Base-by-base conservation (phyloP, 2,797 vertebrate species). In the Onychomys torridus region DNA sequence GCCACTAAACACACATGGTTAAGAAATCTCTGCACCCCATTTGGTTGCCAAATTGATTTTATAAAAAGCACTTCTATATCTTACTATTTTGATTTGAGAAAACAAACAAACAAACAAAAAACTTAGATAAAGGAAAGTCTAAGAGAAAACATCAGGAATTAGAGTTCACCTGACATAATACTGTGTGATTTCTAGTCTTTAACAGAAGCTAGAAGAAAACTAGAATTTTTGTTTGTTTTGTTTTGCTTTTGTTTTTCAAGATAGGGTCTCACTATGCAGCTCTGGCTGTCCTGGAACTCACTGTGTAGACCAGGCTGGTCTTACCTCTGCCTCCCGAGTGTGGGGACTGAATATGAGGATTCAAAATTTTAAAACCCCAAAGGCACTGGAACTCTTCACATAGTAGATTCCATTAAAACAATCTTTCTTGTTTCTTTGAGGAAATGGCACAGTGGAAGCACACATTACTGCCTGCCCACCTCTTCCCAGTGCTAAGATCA, bases 81-180 rank as follows among this genome's bases (percentile, higher is more conserved):
- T 85, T 90, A 37, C 55, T 82, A 1, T 92, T 83, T 71, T 86
- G 69, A 73, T 79, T 67, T 84, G 43, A 93, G 71, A 52, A 90
- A 81, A 92, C 55, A 49, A 11, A 88, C n/a, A n/a, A n/a, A n/a
- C n/a, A n/a, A n/a, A n/a, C n/a, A n/a, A n/a, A n/a, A 82, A n/a
- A 57, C 71, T 9, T 84, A 55, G 81, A 63, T 23, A 55, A 87
- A 95, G 32, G 12, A 55, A 87, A 95, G 32, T 10, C 67, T 13
- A 81, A 61, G 90, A 79, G n/a, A 57, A 89, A 93, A 40, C 6
- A 61, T 63, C 27, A 37, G 32, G 79, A 65, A 83, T 65, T 69
- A 25, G 29, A 78, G 73, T 76, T 83, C n/a, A 65, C 37, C 52
- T 59, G 8, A 37, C 32, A 82, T 40, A 90, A 34, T 13, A 49